Evolutionary conservation across 2,113 vertebrate species (phyloP), one percentile per base, ranked within the genome.

Genomic region (Platichthys stellatus): DNA sequence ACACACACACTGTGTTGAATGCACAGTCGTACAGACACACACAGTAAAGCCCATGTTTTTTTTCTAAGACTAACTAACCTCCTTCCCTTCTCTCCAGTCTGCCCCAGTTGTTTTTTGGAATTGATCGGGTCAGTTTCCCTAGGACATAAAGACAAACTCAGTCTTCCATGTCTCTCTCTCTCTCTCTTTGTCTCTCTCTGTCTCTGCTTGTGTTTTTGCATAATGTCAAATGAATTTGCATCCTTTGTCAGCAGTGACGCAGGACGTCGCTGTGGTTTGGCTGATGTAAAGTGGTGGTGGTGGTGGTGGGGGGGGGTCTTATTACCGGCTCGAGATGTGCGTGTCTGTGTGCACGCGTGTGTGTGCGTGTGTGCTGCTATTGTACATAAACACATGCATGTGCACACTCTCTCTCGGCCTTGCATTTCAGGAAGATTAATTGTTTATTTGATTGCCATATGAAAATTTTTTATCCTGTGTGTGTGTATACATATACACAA

Each of bases 51-150:
- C 8, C 1, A 2, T 31, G 23, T 31, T 20, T 7, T 58, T 74
- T 24, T 24, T 63, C 45, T 73, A 3, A 68, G 53, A 38, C 40
- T 62, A 12, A 47, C 35, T 14, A 1, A 9, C 47, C 23, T 9
- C 24, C 13, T 17, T n/a, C 5, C 18, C 53, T 26, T 45, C 8
- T 2, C 12, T 1, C 21, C 1, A 18, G 43, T 0, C 18, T 56
- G 9, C 9, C 9, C 35, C 35, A 38, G 35, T 38, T 38, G 35
- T 38, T 38, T 35, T 31, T 38, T 38, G 0, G 35, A 8, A 8
- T 38, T 38, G 51, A 38, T 62, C 76, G 74, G 35, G 45, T 70
- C 21, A 68, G 28, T 75, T 73, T 2, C 74, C 70, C 35, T 10
- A 38, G 35, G 9, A 38, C 35, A 43, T 13, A 13, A 3, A 43